Percentiles rank a stretch among this genome's conserved stretches.
phyloP scores from a whole-genome alignment of 2,797 vertebrate genomes.

The Sorex maritimensis region DNA sequence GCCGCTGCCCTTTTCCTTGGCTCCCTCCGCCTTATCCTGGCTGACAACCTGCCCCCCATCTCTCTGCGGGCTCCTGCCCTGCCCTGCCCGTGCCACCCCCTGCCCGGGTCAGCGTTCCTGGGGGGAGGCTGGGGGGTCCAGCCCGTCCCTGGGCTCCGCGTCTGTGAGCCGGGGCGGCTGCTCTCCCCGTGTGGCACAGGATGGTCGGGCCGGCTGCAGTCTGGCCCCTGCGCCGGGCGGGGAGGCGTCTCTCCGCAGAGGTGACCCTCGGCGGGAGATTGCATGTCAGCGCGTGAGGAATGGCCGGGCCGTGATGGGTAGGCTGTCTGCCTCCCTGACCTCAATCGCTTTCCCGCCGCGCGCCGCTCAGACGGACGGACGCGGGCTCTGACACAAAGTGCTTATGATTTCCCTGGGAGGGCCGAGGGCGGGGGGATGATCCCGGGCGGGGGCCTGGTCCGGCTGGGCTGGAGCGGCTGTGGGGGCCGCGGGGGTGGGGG shows the following conservation, averaged over 20 bases:
- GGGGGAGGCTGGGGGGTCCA: neutral
- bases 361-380: constrained; percentile 82
- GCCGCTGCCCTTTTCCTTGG: accelerated
- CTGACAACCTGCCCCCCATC: neutral
- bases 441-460: constrained; percentile 56
- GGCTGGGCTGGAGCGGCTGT: neutral
- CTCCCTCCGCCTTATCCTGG: neutral
- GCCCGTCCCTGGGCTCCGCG: neutral
- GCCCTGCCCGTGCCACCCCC: too few relatives aligned
- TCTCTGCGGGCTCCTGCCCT: too few relatives aligned
- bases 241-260: constrained; percentile 89
- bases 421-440: constrained; percentile 77
- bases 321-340: constrained; percentile 91
- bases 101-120: too few relatives aligned
- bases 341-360: constrained; percentile 89
- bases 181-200: constrained; percentile 71
- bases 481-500: too few relatives aligned
- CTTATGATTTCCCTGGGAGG: constrained; percentile 85
- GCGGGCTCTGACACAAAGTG: constrained; percentile 88
- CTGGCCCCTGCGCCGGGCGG: constrained; percentile 86
- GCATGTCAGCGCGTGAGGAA: constrained; percentile 89
- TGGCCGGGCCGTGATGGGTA: constrained; percentile 89
- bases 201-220: constrained; percentile 87
- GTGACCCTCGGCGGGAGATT: constrained; percentile 89
- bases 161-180: too few relatives aligned